Conservation (phyloP, 2,113 vertebrate genomes). For the Falco punctatus region DNA sequence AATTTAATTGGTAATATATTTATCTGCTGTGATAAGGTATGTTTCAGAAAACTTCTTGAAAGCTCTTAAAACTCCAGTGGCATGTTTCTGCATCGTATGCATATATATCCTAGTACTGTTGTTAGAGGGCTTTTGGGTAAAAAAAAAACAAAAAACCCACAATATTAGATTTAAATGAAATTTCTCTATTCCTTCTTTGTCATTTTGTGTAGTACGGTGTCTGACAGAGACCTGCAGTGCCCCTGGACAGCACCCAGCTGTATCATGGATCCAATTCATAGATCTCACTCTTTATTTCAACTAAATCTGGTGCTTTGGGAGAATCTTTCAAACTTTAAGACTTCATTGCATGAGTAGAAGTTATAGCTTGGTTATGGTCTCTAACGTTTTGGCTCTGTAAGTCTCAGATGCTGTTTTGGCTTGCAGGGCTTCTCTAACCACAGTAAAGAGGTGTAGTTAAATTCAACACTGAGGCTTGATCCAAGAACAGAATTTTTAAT, state of each 20-base stretch:
- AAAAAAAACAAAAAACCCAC: neutral
- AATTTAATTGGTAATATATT: neutral
- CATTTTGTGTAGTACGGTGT: neutral
- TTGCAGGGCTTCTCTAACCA: neutral
- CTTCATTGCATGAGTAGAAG: neutral
- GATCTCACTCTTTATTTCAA: neutral
- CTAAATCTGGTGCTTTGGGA: neutral
- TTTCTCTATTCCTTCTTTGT: neutral
- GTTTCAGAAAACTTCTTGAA: neutral
- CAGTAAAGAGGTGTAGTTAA: constrained; percentile 4
- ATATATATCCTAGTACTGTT: neutral
- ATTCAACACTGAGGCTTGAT: neutral
- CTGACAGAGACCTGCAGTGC: neutral
- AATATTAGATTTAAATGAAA: neutral
- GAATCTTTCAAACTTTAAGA: neutral
- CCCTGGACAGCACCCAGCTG: neutral
- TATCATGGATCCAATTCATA: neutral
- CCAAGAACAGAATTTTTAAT: constrained; percentile 8
- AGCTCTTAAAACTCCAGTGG: neutral
- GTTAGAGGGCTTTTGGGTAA: neutral
- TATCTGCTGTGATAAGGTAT: neutral
- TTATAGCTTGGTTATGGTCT: neutral
- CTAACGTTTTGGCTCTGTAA: neutral
- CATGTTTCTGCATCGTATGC: neutral
- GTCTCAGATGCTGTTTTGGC: neutral